phyloP scores from a whole-genome alignment of 2,113 vertebrate species.

The Lucifuga dentata region DNA sequence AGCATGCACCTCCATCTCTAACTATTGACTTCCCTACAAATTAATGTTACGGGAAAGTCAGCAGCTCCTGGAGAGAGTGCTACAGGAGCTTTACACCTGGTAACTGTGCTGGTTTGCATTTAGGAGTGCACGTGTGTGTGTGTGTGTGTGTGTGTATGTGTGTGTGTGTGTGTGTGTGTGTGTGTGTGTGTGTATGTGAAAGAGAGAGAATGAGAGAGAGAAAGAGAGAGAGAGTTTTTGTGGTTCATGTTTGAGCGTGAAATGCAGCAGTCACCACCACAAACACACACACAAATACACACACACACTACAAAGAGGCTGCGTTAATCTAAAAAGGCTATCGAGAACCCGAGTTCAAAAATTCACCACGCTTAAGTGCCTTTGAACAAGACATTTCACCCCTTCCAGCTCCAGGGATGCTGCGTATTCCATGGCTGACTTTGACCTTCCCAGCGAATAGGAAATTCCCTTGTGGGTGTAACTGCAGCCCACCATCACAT shows the following conservation, averaged over 20 bases:
- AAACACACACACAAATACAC: slow-evolving; percentile 1
- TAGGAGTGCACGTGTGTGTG: too few relatives aligned
- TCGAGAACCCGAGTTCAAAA: slow-evolving; percentile 7
- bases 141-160: too few relatives aligned
- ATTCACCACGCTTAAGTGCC: slow-evolving; percentile 6
- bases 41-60: slow-evolving; percentile 36
- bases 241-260: too few relatives aligned
- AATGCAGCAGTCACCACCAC: too few relatives aligned
- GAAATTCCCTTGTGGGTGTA: neutral
- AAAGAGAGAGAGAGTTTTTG: too few relatives aligned
- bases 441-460: slow-evolving; percentile 22
- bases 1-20: slow-evolving; percentile 26
- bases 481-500: slow-evolving; percentile 5
- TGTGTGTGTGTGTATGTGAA: too few relatives aligned
- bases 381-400: slow-evolving; percentile 23
- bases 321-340: slow-evolving; percentile 10
- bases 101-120: slow-evolving; percentile 10
- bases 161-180: too few relatives aligned
- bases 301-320: neutral
- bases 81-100: slow-evolving; percentile 33
- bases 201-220: too few relatives aligned
- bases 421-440: neutral
- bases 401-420: too few relatives aligned
- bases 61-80: slow-evolving; percentile 33
- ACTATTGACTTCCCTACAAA: slow-evolving; percentile 33